These are phyloP conservation scores for Merops nubicus DNA, from an alignment of 2,113 vertebrate genomes.

Conservation along the genomic window DNA sequence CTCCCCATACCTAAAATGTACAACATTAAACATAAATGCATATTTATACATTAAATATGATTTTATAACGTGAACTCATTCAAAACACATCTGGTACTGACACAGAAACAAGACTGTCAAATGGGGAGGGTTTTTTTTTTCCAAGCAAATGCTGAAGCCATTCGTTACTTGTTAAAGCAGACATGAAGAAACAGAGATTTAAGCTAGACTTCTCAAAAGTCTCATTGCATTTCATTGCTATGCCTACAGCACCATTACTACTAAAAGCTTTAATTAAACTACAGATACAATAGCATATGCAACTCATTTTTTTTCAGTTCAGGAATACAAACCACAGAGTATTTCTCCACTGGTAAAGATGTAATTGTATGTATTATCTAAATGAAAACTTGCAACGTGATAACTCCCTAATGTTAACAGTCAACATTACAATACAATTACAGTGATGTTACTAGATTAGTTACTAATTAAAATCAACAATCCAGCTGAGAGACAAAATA, in stretches of 20 bases:
- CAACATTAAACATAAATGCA: background rate
- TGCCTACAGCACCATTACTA: background rate
- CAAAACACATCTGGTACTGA: background rate
- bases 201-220: background rate
- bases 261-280: slow-evolving; percentile 2
- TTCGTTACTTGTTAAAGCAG: background rate
- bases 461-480: background rate
- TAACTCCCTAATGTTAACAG: background rate
- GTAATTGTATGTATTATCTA: background rate
- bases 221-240: background rate
- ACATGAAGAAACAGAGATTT: background rate
- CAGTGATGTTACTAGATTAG: background rate
- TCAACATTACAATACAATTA: background rate
- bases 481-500: background rate
- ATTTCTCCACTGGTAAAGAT: background rate
- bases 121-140: rapidly evolving
- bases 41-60: background rate
- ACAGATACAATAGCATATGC: background rate
- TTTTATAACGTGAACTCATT: background rate
- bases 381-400: background rate
- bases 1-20: background rate
- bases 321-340: background rate
- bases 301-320: background rate
- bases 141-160: background rate
- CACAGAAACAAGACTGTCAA: background rate